Conservation (phyloP, 2,888 invertebrate species). For the Ptychoptera contaminata region DNA sequence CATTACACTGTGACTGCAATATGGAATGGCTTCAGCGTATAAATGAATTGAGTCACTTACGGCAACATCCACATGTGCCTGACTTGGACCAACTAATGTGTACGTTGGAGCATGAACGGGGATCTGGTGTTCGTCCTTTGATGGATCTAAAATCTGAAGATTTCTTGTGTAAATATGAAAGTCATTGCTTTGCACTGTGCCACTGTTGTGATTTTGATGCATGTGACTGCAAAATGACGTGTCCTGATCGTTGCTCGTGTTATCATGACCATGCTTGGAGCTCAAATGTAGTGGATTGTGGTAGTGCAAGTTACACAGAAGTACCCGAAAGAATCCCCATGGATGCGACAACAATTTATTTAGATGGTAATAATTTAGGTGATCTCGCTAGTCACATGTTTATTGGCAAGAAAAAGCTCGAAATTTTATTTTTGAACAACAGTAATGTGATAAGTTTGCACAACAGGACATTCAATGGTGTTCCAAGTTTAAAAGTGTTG, state of each 20-base stretch:
- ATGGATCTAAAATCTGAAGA: conserved; percentile 55
- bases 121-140: conserved; percentile 34
- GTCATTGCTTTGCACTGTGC: conserved; percentile 71
- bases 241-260: conserved; percentile 72
- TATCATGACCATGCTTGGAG: conserved; percentile 78
- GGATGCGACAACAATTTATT: conserved; percentile 77
- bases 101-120: conserved; percentile 50
- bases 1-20: conserved; percentile 70
- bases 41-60: conserved; percentile 54
- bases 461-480: conserved; percentile 71
- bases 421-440: conserved; percentile 62
- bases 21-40: conserved; percentile 76
- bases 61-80: conserved; percentile 62
- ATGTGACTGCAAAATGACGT: conserved; percentile 84
- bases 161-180: conserved; percentile 66
- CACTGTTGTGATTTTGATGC: conserved; percentile 84
- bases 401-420: conserved; percentile 68
- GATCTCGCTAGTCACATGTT: conserved; percentile 72
- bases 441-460: conserved; percentile 60
- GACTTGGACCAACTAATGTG: conserved; percentile 67
- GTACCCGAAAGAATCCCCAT: conserved; percentile 71
- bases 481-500: conserved; percentile 52
- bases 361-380: conserved; percentile 66
- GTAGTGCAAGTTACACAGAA: conserved; percentile 51
- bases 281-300: conserved; percentile 73